Percentiles rank a stretch among this genome's conserved stretches.
These are phyloP conservation scores for Tetraneura akinire DNA, from an alignment of 1,140 invertebrate species.

Conservation along the genomic window DNA sequence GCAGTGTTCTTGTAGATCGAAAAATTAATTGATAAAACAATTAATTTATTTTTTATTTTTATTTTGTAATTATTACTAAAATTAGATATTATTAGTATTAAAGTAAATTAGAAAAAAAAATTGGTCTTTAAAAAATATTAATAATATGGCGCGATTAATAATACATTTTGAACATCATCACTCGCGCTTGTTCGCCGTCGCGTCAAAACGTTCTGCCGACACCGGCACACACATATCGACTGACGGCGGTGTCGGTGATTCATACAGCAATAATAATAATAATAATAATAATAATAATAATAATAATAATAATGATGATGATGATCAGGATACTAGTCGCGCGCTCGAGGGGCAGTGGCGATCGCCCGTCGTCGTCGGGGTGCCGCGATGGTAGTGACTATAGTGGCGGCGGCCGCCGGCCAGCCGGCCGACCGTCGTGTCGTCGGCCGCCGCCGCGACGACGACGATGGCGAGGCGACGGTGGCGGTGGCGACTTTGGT, in stretches of 20 bases:
- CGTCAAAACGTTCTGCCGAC: slow-evolving; percentile 41
- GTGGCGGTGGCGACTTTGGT: neutral
- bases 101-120: no score
- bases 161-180: no score
- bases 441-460: neutral
- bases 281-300: slow-evolving; percentile 30
- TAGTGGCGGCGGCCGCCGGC: neutral
- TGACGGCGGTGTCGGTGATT: slow-evolving; percentile 29
- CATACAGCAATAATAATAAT: slow-evolving; percentile 39
- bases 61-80: no score
- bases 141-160: no score
- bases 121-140: no score
- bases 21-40: no score
- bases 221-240: slow-evolving; percentile 33
- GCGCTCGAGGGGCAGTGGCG: neutral
- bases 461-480: neutral
- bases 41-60: no score
- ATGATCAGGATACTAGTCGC: slow-evolving; percentile 1
- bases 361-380: neutral
- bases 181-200: neutral
- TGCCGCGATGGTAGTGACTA: neutral
- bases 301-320: no score
- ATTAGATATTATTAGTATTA: no score
- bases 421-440: neutral
- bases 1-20: no score